Evolutionary conservation across 2,888 invertebrate genomes (phyloP), one percentile per base, ranked within the genome.

Genomic region (Leptinotarsa haldemani): DNA sequence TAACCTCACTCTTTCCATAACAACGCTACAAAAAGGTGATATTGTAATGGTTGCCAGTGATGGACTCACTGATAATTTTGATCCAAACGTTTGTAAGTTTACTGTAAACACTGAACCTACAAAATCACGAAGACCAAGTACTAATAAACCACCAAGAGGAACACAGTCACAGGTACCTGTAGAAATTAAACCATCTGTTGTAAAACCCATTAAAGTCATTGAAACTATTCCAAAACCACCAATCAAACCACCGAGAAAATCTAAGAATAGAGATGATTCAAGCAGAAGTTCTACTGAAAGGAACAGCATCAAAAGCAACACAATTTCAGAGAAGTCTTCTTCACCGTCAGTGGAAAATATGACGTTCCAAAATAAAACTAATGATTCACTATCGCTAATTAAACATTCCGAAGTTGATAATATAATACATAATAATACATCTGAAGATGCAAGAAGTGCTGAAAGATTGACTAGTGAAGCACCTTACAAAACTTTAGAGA

Each of bases 61-160:
- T 84, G 96, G 96, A 9, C 91, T 97, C 48, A 95, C 95, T 7
- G 96, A 97, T 85, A 97, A 97, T 86, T 95, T 96, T 82, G 96
- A 97, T 88, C 96, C 96, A 0, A 96, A 96, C 47, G 96, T 97
- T 72, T 96, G 96, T 46, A 95, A 94, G 87, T 95, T 96, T 84
- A 94, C 95, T 5, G 90, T 91, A 4, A 86, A 85, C 73, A 63
- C 86, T 84, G 66, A 86, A 85, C 52, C 88, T 85, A 76, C 83
- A 83, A 63, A 88, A 86, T 82, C 88, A 85, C 76, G 87, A 84
- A 83, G 88, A 86, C 74, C 87, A 47, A 72, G 77, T 46, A 76
- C 74, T 48, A 76, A 50, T 47, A 70, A 69, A 58, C 47, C 74
- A 13, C 12, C 74, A 46, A 77, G 50, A 68, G 68, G 73, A 4